Percentiles rank a stretch among this genome's conserved stretches.
Evolutionary conservation across 2,888 invertebrate species (phyloP).

Genomic region (Tipula helvola): DNA sequence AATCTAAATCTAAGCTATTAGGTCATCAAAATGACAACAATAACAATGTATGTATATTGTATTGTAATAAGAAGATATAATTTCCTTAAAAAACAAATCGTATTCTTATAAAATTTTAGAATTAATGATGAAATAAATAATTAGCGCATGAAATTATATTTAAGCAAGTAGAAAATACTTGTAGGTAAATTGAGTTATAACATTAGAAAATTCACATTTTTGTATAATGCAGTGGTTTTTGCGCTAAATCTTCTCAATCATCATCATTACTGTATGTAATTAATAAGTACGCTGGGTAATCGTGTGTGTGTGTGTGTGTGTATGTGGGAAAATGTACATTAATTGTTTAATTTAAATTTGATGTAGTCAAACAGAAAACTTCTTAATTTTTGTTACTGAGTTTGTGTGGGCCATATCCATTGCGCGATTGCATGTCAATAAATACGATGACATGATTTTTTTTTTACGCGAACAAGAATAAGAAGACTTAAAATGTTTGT

Average conservation of each 20-base stretch:
- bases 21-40: background rate
- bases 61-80: background rate
- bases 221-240: background rate
- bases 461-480: background rate
- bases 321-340: background rate
- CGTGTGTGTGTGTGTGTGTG: background rate
- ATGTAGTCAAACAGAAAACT: background rate
- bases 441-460: background rate
- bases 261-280: background rate
- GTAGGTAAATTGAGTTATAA: background rate
- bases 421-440: background rate
- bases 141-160: background rate
- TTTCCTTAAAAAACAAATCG: background rate
- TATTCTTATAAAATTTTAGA: background rate
- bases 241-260: background rate
- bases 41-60: background rate
- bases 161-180: background rate
- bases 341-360: background rate
- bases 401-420: background rate
- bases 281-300: background rate
- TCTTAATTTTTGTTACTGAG: background rate
- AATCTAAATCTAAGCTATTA: background rate
- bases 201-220: background rate
- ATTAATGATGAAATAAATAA: background rate
- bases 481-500: background rate